Evolutionary conservation across 2,888 invertebrate species (phyloP).

Genomic region (Hyalella azteca): DNA sequence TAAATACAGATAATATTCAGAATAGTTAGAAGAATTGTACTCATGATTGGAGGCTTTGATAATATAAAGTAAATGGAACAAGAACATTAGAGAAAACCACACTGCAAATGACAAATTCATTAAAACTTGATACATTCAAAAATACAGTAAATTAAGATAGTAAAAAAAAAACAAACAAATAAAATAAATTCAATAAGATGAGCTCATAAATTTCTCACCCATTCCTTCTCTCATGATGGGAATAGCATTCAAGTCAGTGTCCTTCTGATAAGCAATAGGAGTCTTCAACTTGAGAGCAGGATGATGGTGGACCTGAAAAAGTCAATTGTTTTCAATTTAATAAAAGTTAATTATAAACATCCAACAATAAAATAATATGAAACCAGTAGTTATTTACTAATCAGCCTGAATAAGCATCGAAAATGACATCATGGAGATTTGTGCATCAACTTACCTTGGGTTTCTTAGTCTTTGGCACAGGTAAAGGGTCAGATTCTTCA

Average conservation of each 20-base stretch:
- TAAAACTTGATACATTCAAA: too few species aligned
- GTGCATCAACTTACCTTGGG: constrained; percentile 49
- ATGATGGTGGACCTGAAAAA: constrained; percentile 61
- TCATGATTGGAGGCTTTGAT: too few species aligned
- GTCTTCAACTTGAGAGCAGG: constrained; percentile 77
- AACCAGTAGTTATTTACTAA: neutral
- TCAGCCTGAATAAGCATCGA: neutral
- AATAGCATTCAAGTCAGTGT: constrained; percentile 82
- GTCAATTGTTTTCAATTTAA: neutral
- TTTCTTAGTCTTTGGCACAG: constrained; percentile 56
- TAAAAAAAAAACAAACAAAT: too few species aligned
- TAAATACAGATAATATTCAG: too few species aligned
- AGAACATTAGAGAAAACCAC: too few species aligned
- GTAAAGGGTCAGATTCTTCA: constrained; percentile 41
- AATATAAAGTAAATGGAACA: too few species aligned
- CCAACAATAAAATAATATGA: too few species aligned
- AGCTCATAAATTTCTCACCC: constrained; percentile 69
- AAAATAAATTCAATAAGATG: too few species aligned
- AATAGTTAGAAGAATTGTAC: too few species aligned
- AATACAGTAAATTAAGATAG: too few species aligned
- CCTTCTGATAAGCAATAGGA: constrained; percentile 78
- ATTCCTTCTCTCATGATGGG: constrained; percentile 88
- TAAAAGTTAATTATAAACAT: too few species aligned
- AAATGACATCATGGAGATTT: neutral
- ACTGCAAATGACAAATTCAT: too few species aligned